These are phyloP conservation scores for Dione juno DNA, from an alignment of 2,888 invertebrate genomes.

Conservation along the genomic window DNA sequence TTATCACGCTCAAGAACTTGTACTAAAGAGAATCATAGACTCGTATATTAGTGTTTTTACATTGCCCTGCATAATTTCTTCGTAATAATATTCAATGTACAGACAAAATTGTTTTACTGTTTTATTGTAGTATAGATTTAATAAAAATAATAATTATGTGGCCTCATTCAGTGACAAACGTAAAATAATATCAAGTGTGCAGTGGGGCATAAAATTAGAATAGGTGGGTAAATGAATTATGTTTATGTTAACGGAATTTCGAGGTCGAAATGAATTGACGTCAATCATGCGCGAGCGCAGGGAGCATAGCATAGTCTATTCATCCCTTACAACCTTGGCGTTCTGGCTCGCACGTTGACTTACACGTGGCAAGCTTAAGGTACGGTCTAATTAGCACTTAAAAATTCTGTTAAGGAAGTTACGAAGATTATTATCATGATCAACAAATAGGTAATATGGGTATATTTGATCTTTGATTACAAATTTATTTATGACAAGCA, in stretches of 20 bases:
- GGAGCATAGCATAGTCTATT: constrained; percentile 47
- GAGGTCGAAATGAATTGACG: constrained; percentile 51
- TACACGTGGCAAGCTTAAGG: constrained; percentile 61
- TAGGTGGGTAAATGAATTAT: constrained; percentile 41
- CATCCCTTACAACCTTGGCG: constrained; percentile 59
- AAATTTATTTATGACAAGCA: constrained; percentile 17
- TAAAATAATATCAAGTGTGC: constrained; percentile 37
- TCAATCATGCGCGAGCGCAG: constrained; percentile 52
- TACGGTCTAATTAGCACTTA: constrained; percentile 29
- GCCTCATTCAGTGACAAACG: constrained; percentile 30
- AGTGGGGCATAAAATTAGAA: constrained; percentile 42
- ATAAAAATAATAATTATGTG: constrained; percentile 23
- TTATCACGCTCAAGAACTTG: too few species aligned
- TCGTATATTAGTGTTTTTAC: too few species aligned
- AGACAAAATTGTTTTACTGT: too few species aligned
- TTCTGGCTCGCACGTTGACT: constrained; percentile 56
- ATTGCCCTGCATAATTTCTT: too few species aligned
- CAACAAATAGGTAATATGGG: background rate
- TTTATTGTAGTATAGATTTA: too few species aligned
- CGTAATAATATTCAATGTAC: too few species aligned
- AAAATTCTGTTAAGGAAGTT: constrained; percentile 10
- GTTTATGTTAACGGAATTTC: constrained; percentile 45
- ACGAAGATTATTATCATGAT: background rate
- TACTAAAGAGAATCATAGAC: too few species aligned
- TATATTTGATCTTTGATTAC: constrained; percentile 4